phyloP scores from a whole-genome alignment of 2,113 vertebrate species.

The Alexandromys fortis region DNA sequence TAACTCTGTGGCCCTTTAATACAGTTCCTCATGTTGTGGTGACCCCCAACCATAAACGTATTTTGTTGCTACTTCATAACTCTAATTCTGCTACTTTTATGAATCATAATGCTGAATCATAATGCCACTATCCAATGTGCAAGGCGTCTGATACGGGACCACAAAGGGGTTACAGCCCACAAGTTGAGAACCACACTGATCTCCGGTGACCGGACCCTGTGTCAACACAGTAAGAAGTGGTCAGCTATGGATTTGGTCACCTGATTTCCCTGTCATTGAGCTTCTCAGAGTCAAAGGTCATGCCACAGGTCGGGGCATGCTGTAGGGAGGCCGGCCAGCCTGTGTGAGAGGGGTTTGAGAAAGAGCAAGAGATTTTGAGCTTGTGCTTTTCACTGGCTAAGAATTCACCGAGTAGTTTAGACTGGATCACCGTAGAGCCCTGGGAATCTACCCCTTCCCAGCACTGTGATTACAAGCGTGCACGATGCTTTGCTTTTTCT shows the following conservation, averaged over 20 bases:
- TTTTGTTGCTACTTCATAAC: too few relatives aligned
- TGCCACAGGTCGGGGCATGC: rapidly evolving
- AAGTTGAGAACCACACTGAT: too few relatives aligned
- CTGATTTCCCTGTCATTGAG: rapidly evolving
- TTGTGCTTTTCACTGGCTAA: neutral
- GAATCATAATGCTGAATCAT: too few relatives aligned
- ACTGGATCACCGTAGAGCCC: neutral
- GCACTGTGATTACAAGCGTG: neutral
- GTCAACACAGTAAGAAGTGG: neutral
- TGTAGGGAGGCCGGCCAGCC: neutral
- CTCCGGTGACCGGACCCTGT: rapidly evolving
- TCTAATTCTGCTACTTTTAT: too few relatives aligned
- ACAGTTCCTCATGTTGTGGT: too few relatives aligned
- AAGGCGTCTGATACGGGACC: too few relatives aligned
- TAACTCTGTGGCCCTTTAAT: too few relatives aligned
- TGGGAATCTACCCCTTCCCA: neutral
- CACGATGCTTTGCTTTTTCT: neutral
- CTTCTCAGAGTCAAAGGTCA: neutral
- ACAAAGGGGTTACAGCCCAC: too few relatives aligned
- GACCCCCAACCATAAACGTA: too few relatives aligned
- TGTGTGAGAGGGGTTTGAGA: neutral
- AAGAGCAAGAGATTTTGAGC: neutral
- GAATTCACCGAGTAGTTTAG: neutral
- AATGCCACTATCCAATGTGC: too few relatives aligned
- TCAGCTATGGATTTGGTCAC: rapidly evolving